Evolutionary conservation across 2,797 vertebrate species (phyloP).

Genomic region (Emydoidea blandingii): DNA sequence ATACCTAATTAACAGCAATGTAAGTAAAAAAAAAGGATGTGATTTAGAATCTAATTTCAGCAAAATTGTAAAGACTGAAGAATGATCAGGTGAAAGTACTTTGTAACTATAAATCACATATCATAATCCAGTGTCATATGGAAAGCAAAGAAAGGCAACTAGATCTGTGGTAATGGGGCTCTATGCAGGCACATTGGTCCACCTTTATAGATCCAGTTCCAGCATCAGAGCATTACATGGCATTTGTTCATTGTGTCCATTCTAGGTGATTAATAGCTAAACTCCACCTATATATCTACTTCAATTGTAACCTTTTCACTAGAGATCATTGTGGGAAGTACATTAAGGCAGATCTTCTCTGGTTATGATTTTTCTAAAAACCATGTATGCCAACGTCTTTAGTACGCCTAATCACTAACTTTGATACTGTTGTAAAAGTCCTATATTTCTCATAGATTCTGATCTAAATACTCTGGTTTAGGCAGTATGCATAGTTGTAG

Average conservation of each 20-base stretch:
- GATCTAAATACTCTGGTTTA: not conserved
- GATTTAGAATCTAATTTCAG: slow-evolving; percentile 8
- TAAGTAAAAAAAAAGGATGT: slow-evolving; percentile 12
- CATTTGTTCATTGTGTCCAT: not conserved
- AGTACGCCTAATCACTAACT: not conserved
- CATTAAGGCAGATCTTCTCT: not conserved
- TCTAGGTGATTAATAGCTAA: not conserved
- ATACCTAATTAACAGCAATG: not conserved
- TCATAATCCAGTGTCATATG: not conserved
- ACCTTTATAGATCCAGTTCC: not conserved
- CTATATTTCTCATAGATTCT: not conserved
- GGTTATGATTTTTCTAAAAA: not conserved
- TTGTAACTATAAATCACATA: not conserved
- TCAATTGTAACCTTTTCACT: not conserved
- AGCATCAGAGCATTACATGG: rapidly evolving
- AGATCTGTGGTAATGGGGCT: not conserved
- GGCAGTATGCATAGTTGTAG: not conserved
- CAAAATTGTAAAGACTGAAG: not conserved
- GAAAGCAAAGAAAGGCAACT: not conserved
- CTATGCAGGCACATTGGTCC: not conserved
- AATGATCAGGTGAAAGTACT: not conserved
- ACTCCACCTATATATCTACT: not conserved
- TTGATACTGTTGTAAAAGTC: not conserved
- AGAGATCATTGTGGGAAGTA: not conserved
- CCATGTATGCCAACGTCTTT: not conserved